Base-by-base conservation (phyloP, 1,140 invertebrate genomes). In the Leptonema lineaticorne region DNA sequence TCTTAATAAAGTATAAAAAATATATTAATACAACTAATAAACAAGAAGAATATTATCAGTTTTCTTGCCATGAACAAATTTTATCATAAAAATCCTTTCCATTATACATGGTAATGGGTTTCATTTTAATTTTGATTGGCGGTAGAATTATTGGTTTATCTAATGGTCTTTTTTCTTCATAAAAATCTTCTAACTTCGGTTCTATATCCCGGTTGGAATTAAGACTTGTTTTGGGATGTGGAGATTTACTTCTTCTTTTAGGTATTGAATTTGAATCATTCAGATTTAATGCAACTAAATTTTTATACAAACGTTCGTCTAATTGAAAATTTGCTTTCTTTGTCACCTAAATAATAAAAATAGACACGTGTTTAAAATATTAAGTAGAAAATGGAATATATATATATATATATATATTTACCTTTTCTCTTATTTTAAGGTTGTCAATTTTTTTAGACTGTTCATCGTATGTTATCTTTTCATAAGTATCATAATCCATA, bases 141-240 rank as follows among this genome's bases (percentile, higher is more conserved):
- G 76, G 75, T 5, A 81, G 75, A n/a, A 69, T 74, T 6, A 80
- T 79, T 6, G 73, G 69, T 6, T 74, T 24, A 70, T 83, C 80
- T 58, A 73, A 59, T 69, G 77, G 75, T 14, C 74, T 74, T 14
- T 77, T 76, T 37, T 79, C 71, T 64, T 78, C 65, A 68, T 74
- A 79, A 67, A 83, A 83, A 64, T 83, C 81, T 72, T 81, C 78
- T 65, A 83, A 77, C 66, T 79, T 77, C 29, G 81, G 81, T 69
- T 82, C 81, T 4, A 81, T 62, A 71, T 83, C 81, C 68, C 74
- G 77, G 65, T 77, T 78, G 27, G 66, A 57, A 11, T 27, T 56
- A n/a, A 57, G 20, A 37, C 67, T 37, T 16, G 64, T 65, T 29
- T 33, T 72, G 33, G 41, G 71, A 69, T 72, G 69, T 9, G 65